These are phyloP conservation scores for Anthopleura sola DNA, from an alignment of 64 coral and sea anemone genomes.

Conservation along the genomic window DNA sequence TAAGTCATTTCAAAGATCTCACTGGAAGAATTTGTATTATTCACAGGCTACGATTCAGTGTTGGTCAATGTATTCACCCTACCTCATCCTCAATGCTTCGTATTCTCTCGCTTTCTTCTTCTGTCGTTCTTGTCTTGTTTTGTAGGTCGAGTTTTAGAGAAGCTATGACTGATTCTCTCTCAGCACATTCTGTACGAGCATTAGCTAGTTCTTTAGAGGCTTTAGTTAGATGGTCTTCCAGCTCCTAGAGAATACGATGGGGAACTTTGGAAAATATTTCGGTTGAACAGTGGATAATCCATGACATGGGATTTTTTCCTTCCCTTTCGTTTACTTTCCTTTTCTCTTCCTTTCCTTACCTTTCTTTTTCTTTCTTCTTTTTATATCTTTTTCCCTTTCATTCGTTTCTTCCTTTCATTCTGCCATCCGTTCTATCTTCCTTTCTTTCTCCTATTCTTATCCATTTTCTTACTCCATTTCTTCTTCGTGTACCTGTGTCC, in stretches of 20 bases:
- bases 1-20: background rate
- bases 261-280: background rate
- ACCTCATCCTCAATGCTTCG: slow-evolving; percentile 74
- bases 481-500: no score
- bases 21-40: no score
- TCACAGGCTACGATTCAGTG: no score
- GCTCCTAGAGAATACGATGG: slow-evolving; percentile 34
- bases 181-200: slow-evolving; percentile 58
- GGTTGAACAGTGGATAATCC: background rate
- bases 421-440: no score
- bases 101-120: slow-evolving; percentile 46
- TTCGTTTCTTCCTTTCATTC: no score
- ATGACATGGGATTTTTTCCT: background rate
- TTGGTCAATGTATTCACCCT: no score
- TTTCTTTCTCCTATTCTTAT: no score
- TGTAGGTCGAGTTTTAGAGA: slow-evolving; percentile 66
- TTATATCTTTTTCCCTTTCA: no score
- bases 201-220: slow-evolving; percentile 62
- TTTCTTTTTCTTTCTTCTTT: no score
- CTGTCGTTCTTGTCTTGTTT: slow-evolving; percentile 33
- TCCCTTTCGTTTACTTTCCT: no score
- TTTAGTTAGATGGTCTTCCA: slow-evolving; percentile 27
- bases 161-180: slow-evolving; percentile 74
- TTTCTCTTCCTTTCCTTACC: no score
- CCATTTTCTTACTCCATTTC: background rate